phyloP scores from a whole-genome alignment of 2,888 invertebrate genomes.

The Himalopsyche anomala region DNA sequence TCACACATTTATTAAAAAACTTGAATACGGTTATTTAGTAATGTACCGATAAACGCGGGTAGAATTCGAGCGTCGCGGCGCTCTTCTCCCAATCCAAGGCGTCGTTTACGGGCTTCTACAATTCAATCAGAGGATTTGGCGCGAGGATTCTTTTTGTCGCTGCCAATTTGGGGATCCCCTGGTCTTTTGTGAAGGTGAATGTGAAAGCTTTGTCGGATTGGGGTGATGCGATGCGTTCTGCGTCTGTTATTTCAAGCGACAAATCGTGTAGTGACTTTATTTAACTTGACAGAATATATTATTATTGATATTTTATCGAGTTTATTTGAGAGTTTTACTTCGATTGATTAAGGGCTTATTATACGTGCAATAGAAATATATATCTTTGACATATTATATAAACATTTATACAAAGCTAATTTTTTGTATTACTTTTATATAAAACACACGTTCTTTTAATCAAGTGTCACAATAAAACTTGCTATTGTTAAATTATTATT shows the following conservation, averaged over 20 bases:
- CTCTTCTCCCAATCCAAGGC: background rate
- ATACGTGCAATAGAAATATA: too few relatives aligned
- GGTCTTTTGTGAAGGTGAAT: conserved; percentile 45
- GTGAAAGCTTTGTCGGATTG: conserved; percentile 39
- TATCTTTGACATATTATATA: too few relatives aligned
- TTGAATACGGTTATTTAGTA: background rate
- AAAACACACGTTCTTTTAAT: too few relatives aligned
- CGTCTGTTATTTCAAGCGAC: conserved; percentile 48
- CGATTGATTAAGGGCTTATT: too few relatives aligned
- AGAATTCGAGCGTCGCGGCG: background rate
- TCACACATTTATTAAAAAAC: background rate
- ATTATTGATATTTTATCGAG: too few relatives aligned
- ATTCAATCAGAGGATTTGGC: conserved; percentile 66
- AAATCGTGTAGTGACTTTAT: conserved; percentile 9
- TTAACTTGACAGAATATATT: background rate
- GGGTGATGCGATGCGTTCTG: conserved; percentile 31
- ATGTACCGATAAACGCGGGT: background rate
- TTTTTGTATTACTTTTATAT: too few relatives aligned
- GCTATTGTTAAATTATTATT: too few relatives aligned
- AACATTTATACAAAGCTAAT: too few relatives aligned
- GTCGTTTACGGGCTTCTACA: conserved; percentile 65
- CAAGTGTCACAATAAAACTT: too few relatives aligned
- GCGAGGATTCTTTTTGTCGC: conserved; percentile 64
- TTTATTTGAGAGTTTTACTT: too few relatives aligned
- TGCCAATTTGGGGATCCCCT: conserved; percentile 62